These are phyloP conservation scores for Rhabdomys dilectus DNA, from an alignment of 2,113 vertebrate genomes.

Conservation along the genomic window DNA sequence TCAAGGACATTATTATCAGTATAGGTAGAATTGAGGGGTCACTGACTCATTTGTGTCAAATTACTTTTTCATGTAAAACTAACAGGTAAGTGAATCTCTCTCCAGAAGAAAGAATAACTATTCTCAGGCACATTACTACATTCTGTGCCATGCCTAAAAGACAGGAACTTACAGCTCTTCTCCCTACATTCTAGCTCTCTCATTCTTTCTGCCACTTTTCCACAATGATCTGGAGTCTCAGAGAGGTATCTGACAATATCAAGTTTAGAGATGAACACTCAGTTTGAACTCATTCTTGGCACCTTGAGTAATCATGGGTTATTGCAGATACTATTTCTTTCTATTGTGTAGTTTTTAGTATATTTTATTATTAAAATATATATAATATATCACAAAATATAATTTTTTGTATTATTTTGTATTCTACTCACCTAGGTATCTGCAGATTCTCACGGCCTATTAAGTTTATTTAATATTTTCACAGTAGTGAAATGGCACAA, in stretches of 20 bases:
- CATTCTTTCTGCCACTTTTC: background rate
- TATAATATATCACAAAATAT: background rate
- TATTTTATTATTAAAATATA: background rate
- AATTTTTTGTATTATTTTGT: background rate
- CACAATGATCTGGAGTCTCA: background rate
- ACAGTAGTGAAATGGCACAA: background rate
- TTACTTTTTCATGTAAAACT: background rate
- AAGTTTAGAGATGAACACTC: background rate
- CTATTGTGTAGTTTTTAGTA: background rate
- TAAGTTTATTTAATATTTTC: background rate
- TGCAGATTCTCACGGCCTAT: background rate
- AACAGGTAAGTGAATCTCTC: background rate
- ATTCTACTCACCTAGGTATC: background rate
- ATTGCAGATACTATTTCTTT: background rate
- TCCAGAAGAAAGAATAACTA: background rate
- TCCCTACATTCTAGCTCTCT: background rate
- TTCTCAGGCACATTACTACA: background rate
- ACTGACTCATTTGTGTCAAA: background rate
- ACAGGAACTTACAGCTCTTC: background rate
- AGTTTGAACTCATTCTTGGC: background rate
- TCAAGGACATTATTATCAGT: background rate
- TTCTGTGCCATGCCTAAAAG: too few relatives aligned
- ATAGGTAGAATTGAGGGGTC: background rate
- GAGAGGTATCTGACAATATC: background rate
- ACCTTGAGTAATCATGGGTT: background rate